phyloP scores from a whole-genome alignment of 2,797 vertebrate species.

The Parauchenoglanis ngamensis region DNA sequence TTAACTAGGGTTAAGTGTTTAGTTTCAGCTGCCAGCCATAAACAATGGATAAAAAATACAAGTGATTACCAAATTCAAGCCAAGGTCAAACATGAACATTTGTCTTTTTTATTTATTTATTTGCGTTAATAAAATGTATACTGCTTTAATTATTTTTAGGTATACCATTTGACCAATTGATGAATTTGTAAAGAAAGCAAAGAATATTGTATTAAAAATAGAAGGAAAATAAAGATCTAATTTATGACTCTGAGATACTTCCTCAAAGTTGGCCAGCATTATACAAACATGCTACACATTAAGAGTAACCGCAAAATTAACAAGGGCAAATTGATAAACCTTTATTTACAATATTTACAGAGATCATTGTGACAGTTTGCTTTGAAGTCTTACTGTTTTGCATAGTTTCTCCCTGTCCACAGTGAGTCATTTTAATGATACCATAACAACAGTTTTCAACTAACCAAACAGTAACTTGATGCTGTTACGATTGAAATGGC shows the following conservation, averaged over 20 bases:
- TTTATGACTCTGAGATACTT: neutral
- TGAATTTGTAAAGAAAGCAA: neutral
- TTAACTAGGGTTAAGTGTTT: neutral
- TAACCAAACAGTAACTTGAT: slow-evolving; percentile 9
- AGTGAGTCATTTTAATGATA: neutral
- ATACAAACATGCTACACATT: neutral
- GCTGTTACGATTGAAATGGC: slow-evolving; percentile 66
- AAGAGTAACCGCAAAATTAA: neutral
- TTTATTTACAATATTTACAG: neutral
- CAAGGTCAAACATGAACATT: neutral
- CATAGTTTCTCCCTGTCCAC: neutral
- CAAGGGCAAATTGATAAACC: neutral
- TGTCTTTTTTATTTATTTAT: neutral
- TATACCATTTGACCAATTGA: neutral
- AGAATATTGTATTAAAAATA: neutral
- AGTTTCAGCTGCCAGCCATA: neutral
- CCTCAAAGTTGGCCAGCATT: neutral
- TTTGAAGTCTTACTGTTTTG: neutral
- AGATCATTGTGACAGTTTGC: neutral
- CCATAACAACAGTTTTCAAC: neutral
- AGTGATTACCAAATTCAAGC: neutral
- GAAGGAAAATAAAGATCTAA: neutral
- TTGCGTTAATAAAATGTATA: neutral
- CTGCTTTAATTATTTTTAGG: neutral
- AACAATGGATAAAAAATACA: neutral